phyloP scores from a whole-genome alignment of 2,888 invertebrate species.

The Macrophya alboannulata region DNA sequence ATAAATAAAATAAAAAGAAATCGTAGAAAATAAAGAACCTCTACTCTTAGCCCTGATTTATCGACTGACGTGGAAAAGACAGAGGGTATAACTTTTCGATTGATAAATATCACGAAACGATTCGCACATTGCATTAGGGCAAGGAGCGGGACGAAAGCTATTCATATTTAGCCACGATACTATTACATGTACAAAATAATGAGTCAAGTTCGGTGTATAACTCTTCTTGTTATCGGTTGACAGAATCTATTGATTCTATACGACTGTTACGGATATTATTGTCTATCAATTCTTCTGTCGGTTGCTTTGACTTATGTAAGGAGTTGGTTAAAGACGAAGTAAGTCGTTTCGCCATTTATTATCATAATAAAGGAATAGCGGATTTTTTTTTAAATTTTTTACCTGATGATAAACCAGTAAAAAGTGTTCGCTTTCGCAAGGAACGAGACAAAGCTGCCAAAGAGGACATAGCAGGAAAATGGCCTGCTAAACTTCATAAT shows the following conservation, averaged over 20 bases:
- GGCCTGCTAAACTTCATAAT: background rate
- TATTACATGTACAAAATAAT: constrained; percentile 3
- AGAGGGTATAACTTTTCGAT: constrained; percentile 14
- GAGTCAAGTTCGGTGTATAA: background rate
- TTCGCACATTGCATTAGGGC: background rate
- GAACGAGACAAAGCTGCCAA: background rate
- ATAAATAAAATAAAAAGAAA: background rate
- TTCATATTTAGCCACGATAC: constrained; percentile 21
- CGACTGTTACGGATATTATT: constrained; percentile 7
- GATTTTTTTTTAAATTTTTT: background rate
- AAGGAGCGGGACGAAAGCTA: background rate
- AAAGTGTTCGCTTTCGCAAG: background rate
- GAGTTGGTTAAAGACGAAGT: background rate
- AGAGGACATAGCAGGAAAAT: background rate
- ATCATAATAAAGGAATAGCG: background rate
- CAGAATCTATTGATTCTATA: constrained; percentile 35
- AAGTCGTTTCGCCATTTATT: background rate
- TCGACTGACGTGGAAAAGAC: constrained; percentile 3
- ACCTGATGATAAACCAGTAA: background rate
- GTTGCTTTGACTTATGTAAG: background rate
- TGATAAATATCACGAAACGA: constrained; percentile 46
- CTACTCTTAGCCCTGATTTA: constrained; percentile 38
- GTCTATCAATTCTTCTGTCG: constrained; percentile 17
- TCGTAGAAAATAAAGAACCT: background rate
- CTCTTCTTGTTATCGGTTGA: background rate